These are phyloP conservation scores for Eustalomyia histrio DNA, from an alignment of 2,888 invertebrate genomes.

Conservation along the genomic window DNA sequence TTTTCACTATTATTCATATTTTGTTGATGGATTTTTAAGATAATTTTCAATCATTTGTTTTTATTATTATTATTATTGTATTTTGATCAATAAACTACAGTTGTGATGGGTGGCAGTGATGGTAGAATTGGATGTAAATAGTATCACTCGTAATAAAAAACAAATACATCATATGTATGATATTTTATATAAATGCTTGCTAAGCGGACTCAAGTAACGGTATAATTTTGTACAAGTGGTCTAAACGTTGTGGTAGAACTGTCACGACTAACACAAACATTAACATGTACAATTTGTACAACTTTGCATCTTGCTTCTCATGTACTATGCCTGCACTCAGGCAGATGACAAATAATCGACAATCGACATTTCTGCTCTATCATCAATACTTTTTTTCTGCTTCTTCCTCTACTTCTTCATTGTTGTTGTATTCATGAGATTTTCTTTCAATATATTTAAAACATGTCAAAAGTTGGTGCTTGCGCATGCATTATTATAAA, in stretches of 20 bases:
- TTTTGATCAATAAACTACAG: background rate
- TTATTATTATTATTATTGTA: background rate
- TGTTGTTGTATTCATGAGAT: background rate
- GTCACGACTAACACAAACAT: conserved; percentile 66
- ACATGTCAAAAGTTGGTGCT: conserved; percentile 45
- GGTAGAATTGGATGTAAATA: background rate
- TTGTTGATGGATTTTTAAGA: background rate
- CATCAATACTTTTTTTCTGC: conserved; percentile 33
- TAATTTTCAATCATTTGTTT: background rate
- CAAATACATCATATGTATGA: no score
- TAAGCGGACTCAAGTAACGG: conserved; percentile 4
- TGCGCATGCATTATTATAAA: conserved; percentile 36
- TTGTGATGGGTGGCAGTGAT: background rate
- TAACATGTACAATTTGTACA: conserved; percentile 29
- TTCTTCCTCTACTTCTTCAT: conserved; percentile 7
- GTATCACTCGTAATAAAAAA: no score
- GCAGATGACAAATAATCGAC: conserved; percentile 8
- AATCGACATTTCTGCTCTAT: conserved; percentile 27
- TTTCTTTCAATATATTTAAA: conserved; percentile 19
- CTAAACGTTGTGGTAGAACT: conserved; percentile 67
- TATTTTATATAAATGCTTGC: no score
- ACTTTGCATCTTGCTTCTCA: conserved; percentile 7
- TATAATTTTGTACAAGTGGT: conserved; percentile 38
- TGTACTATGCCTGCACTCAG: conserved; percentile 10
- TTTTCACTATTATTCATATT: conserved; percentile 7